Evolutionary conservation across 2,888 invertebrate species (phyloP).

Genomic region (Plusia festucae): DNA sequence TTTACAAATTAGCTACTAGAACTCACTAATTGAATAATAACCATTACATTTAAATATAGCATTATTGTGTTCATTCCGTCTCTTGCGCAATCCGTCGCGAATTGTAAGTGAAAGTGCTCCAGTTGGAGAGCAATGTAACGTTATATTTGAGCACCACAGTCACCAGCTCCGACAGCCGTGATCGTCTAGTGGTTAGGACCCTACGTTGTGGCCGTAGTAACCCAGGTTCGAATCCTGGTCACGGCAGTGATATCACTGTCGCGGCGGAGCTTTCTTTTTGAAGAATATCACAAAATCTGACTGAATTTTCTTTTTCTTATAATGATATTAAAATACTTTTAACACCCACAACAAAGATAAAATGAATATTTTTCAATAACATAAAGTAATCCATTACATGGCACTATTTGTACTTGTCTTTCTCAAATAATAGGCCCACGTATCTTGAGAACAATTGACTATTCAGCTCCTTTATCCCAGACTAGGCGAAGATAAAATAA

Average conservation of each 20-base stretch:
- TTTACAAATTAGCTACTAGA: neutral
- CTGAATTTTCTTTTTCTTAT: neutral
- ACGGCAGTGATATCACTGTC: conserved; percentile 70
- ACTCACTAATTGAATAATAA: neutral
- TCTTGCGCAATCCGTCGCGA: neutral
- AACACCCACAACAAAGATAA: neutral
- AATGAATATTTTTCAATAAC: no score
- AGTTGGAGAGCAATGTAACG: neutral
- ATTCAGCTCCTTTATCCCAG: neutral
- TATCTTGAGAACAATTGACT: neutral
- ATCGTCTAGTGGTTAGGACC: conserved; percentile 93
- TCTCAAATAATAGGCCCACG: no score
- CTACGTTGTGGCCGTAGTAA: conserved; percentile 94
- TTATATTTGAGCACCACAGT: neutral
- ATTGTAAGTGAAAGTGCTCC: neutral
- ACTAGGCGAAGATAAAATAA: neutral
- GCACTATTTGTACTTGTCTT: no score
- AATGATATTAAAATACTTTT: no score
- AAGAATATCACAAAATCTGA: neutral
- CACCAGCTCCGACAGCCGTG: conserved; percentile 88
- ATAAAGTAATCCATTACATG: no score
- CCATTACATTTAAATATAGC: neutral
- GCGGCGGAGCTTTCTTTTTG: conserved; percentile 46
- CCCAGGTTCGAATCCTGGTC: conserved; percentile 92
- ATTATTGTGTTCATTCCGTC: neutral